Conservation (phyloP, 2,113 vertebrate species). For the Edolisoma coerulescens region DNA sequence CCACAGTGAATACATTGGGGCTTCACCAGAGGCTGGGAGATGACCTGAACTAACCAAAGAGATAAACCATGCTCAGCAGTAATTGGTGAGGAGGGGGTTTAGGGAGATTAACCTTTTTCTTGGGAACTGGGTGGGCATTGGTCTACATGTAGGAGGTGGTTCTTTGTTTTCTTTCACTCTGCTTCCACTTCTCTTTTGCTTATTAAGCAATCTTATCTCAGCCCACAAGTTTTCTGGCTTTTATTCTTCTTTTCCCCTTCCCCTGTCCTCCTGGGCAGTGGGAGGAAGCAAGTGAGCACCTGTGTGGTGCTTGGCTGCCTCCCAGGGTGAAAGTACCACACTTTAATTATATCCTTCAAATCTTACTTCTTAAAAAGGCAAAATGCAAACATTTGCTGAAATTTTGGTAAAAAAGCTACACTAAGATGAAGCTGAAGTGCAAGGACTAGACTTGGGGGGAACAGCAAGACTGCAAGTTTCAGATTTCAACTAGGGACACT, state of each 20-base stretch:
- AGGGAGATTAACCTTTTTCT: background rate
- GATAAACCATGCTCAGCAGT: background rate
- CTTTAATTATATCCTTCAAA: background rate
- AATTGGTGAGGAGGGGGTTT: background rate
- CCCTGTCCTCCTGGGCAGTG: background rate
- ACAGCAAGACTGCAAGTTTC: background rate
- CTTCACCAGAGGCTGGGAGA: background rate
- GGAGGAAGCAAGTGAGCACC: background rate
- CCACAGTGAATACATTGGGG: background rate
- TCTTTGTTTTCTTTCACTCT: background rate
- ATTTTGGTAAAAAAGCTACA: background rate
- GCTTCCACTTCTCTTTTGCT: background rate
- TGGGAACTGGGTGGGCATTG: background rate
- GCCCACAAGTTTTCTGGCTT: background rate
- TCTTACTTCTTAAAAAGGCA: background rate
- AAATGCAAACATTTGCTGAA: background rate
- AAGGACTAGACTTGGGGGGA: background rate
- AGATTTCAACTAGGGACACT: background rate
- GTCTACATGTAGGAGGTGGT: accelerated
- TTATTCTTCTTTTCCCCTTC: background rate
- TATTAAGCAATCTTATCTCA: background rate
- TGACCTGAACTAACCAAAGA: background rate
- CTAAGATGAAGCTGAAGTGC: background rate
- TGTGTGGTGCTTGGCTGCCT: background rate
- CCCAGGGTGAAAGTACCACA: background rate